A percentile compares a stretch with the other conserved stretches of the same genome.
Evolutionary conservation across 2,888 invertebrate species (phyloP).

Genomic region (Osmoderma eremita): DNA sequence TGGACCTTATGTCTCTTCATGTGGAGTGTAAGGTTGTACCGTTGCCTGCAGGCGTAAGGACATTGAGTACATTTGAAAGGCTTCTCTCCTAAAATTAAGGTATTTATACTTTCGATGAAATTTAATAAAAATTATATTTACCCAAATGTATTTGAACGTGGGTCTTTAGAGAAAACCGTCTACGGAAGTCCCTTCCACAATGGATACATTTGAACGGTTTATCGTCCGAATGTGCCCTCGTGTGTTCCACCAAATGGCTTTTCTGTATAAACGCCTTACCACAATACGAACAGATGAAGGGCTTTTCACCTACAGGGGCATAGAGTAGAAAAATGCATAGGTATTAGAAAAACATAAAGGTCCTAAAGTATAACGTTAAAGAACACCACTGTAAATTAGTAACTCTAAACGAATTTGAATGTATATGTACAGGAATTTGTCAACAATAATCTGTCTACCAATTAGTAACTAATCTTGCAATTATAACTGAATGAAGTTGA

Average conservation of each 20-base stretch:
- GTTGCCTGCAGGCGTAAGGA: conserved; percentile 57
- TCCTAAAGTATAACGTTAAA: too few relatives aligned
- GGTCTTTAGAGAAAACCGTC: conserved; percentile 55
- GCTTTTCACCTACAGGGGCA: conserved; percentile 60
- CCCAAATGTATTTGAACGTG: conserved; percentile 59
- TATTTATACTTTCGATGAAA: not conserved
- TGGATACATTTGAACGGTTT: conserved; percentile 57
- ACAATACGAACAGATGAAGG: conserved; percentile 57
- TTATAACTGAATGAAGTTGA: too few relatives aligned
- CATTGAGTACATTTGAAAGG: conserved; percentile 58
- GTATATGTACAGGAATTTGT: too few relatives aligned
- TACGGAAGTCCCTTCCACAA: conserved; percentile 58
- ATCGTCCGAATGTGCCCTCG: conserved; percentile 56
- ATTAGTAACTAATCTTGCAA: too few relatives aligned
- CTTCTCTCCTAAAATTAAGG: conserved; percentile 53
- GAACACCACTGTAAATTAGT: not conserved
- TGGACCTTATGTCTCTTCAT: conserved; percentile 53
- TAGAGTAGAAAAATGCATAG: conserved; percentile 30
- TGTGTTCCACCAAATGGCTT: conserved; percentile 59
- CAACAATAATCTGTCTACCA: too few relatives aligned
- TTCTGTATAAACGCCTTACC: conserved; percentile 57
- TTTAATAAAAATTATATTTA: conserved; percentile 39
- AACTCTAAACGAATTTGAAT: too few relatives aligned
- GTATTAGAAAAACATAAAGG: not conserved
- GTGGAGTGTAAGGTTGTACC: conserved; percentile 57